Base-by-base conservation (phyloP, 1,140 invertebrate species). In the Cecropterus lyciades region DNA sequence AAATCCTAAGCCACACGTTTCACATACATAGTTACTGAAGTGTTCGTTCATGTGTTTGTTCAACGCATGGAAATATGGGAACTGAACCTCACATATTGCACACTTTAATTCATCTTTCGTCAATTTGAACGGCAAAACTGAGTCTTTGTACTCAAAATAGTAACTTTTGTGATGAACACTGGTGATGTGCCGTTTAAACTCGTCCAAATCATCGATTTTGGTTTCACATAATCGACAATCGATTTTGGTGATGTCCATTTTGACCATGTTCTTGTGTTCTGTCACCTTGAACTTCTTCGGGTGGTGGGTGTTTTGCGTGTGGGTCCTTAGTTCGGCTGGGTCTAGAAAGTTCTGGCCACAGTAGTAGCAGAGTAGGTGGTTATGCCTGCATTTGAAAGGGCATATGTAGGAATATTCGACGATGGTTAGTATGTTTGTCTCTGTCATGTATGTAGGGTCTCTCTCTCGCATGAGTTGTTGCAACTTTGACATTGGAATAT, bases 1-100 rank as follows among this genome's bases (percentile, higher is more conserved):
- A 77, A 95, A 96, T 5, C 91, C 88, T 37, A 94, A 86, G 0
- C 93, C 93, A 70, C 95, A 96, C 3, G 94, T 91, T 48, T 94
- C 94, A 79, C 95, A 96, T 33, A 93, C 92, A 75, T 94, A 92
- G 48, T 91, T 91, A 67, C 80, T 89, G 17, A 78, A 91, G 71
- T 92, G 89, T 10, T 79, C 82, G 37, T 91, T 91, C 89, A 91
- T 91, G 56, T 91, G 89, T 9, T 84, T 84, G 55, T 91, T 91
- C 16, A 90, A 55, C 3, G 87, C 87, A 42, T 91, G 89, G 42
- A 91, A 90, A 43, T 88, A 90, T 0, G 86, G 51, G 7, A 53
- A 53, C 3, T 0, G 3, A 0, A 69, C 51, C 5, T 80, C 74
- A 63, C 89, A 91, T 5, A 90, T 11, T 0, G 82, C 84, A 42